Conservation (phyloP, 2,797 vertebrate genomes). For the Danio tinwini region DNA sequence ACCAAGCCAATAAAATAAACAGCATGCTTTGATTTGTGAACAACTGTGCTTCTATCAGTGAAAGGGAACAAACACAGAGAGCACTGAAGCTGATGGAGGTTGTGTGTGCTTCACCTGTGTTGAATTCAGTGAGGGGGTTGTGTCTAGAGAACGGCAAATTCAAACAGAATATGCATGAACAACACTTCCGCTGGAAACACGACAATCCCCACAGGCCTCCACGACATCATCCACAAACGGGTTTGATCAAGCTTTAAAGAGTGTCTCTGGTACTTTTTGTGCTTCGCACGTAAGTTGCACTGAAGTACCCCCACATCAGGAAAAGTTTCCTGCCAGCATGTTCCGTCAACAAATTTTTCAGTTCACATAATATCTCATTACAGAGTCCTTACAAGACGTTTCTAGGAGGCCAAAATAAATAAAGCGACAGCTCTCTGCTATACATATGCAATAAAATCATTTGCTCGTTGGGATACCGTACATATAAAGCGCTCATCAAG, state of each 20-base stretch:
- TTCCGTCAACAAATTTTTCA: conserved; percentile 21
- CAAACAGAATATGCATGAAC: conserved; percentile 56
- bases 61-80: conserved; percentile 41
- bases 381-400: conserved; percentile 30
- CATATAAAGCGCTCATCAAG: conserved; percentile 76
- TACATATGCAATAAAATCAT: conserved; percentile 60
- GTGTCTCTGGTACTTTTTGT: not conserved
- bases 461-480: conserved; percentile 56
- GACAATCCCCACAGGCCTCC: conserved; percentile 19
- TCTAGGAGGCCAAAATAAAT: conserved; percentile 23
- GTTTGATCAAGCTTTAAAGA: conserved; percentile 35
- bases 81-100: not conserved
- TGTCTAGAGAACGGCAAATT: conserved; percentile 40
- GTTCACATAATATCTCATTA: conserved; percentile 32
- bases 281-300: not conserved
- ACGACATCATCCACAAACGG: conserved; percentile 12
- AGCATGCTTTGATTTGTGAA: not conserved
- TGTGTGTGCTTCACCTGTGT: conserved; percentile 37
- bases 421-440: conserved; percentile 7
- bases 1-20: conserved; percentile 23
- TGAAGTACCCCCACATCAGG: not conserved
- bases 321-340: conserved; percentile 38
- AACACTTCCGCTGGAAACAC: conserved; percentile 48
- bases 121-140: conserved; percentile 36
- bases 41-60: conserved; percentile 18